Evolutionary conservation across 2,797 vertebrate species (phyloP).

Genomic region (Phalanger gymnotis): DNA sequence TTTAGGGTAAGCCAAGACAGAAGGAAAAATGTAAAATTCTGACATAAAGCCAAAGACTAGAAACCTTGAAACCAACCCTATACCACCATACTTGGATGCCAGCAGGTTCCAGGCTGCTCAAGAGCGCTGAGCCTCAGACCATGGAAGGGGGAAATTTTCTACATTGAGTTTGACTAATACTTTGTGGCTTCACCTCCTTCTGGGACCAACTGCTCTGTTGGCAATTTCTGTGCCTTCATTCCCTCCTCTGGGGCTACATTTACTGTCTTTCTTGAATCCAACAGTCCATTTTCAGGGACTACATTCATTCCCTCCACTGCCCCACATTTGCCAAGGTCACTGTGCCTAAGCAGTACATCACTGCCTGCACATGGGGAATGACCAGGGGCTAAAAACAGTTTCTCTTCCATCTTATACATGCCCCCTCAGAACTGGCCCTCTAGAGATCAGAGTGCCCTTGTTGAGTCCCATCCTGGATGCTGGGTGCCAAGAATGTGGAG

Average conservation of each 20-base stretch:
- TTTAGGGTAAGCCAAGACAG: slow-evolving; percentile 22
- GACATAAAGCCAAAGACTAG: background rate
- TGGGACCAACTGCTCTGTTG: background rate
- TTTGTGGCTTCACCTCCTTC: background rate
- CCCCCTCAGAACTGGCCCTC: background rate
- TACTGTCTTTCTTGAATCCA: background rate
- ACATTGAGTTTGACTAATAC: background rate
- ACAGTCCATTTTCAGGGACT: slow-evolving; percentile 28
- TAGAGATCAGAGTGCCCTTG: background rate
- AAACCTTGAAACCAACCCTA: background rate
- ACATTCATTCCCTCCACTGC: background rate
- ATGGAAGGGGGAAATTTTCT: background rate
- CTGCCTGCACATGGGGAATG: slow-evolving; percentile 10
- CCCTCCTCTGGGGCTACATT: background rate
- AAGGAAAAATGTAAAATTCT: background rate
- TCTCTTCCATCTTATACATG: background rate
- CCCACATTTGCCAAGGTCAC: background rate
- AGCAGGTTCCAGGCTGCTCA: background rate
- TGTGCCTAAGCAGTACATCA: background rate
- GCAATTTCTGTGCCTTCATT: background rate
- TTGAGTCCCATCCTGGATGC: slow-evolving; percentile 4
- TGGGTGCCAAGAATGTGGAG: background rate
- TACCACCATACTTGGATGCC: background rate
- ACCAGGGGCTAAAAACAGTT: background rate
- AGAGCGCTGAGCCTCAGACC: background rate